Evolutionary conservation across 2,888 invertebrate species (phyloP).

Genomic region (Atrina japonica): DNA sequence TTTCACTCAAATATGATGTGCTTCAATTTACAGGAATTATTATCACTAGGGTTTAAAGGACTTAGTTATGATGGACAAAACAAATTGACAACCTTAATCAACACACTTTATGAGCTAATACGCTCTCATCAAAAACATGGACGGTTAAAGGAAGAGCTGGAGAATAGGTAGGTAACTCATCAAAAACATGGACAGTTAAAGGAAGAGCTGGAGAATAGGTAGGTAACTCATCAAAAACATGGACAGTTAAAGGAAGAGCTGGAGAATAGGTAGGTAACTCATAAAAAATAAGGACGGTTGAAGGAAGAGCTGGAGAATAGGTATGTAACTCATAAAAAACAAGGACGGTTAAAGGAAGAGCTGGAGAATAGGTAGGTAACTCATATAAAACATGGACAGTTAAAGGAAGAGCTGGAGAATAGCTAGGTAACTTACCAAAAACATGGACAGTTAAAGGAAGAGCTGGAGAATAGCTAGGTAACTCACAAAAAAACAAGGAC

Average conservation of each 20-base stretch:
- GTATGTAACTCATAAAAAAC: no score
- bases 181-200: conserved; percentile 63
- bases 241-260: conserved; percentile 67
- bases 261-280: conserved; percentile 73
- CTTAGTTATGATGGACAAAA: conserved; percentile 55
- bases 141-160: conserved; percentile 69
- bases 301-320: conserved; percentile 74
- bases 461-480: no score
- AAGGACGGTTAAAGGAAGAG: no score
- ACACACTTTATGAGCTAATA: conserved; percentile 70
- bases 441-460: no score
- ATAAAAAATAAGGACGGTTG: conserved; percentile 62
- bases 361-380: no score
- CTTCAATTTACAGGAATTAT: conserved; percentile 62
- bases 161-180: conserved; percentile 73
- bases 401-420: no score
- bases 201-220: conserved; percentile 76
- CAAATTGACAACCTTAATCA: conserved; percentile 64
- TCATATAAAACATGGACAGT: no score
- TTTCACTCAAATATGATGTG: no score
- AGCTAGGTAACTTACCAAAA: no score
- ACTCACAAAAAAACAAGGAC: no score
- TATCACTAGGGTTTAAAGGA: conserved; percentile 67
- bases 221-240: conserved; percentile 65
- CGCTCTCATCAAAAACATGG: conserved; percentile 65